phyloP scores from a whole-genome alignment of 1,140 invertebrate genomes.

The Eriocheir sinensis region DNA sequence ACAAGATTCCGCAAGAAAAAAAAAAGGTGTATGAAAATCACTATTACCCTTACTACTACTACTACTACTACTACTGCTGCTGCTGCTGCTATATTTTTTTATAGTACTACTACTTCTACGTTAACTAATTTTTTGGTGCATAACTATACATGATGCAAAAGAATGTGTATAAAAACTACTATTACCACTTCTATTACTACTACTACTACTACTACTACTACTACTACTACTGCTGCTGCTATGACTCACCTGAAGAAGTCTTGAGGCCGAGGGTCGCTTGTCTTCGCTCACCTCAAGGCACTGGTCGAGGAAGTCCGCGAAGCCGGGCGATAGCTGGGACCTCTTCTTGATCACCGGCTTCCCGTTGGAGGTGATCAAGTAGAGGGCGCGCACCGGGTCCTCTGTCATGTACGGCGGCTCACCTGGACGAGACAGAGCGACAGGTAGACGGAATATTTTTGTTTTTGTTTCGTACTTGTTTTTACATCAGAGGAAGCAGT shows the following conservation, averaged over 20 bases:
- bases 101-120: not conserved
- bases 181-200: not conserved
- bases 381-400: constrained; percentile 85
- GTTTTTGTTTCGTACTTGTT: too few species aligned
- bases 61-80: too few species aligned
- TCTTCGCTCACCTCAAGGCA: constrained; percentile 86
- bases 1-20: too few species aligned
- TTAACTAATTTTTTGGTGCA: too few species aligned
- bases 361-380: constrained; percentile 87
- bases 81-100: too few species aligned
- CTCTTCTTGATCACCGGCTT: constrained; percentile 85
- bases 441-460: not conserved
- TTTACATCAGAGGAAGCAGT: too few species aligned
- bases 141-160: too few species aligned
- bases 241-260: constrained; percentile 81
- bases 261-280: constrained; percentile 83
- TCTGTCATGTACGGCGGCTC: constrained; percentile 87
- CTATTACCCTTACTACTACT: too few species aligned
- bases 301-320: constrained; percentile 84
- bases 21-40: too few species aligned
- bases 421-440: constrained; percentile 80
- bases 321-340: constrained; percentile 83
- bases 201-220: not conserved
- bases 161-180: too few species aligned
- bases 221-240: not conserved